phyloP scores from a whole-genome alignment of 1,140 invertebrate genomes.

The Meloidogyne chitwoodi region DNA sequence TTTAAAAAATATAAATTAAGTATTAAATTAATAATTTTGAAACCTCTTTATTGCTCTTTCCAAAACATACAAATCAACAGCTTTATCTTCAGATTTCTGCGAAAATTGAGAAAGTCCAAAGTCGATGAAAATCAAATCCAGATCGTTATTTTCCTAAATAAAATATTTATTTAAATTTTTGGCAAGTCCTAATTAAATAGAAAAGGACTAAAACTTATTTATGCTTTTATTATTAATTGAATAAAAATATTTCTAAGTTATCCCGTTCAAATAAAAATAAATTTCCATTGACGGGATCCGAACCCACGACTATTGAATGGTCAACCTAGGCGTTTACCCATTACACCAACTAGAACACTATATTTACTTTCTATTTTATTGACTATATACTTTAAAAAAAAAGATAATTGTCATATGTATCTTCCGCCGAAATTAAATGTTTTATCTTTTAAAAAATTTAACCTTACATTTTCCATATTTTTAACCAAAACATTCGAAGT shows the following conservation, averaged over 20 bases:
- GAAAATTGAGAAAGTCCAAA: constrained; percentile 62
- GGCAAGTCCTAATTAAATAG: background rate
- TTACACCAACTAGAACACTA: background rate
- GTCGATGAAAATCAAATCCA: constrained; percentile 39
- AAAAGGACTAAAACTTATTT: background rate
- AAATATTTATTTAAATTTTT: background rate
- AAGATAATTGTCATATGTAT: background rate
- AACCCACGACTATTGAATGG: background rate
- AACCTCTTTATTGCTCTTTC: constrained; percentile 84
- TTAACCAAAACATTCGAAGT: background rate
- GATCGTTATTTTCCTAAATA: background rate
- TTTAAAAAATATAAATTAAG: background rate
- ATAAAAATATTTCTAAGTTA: too few species aligned
- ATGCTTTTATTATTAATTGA: too few species aligned
- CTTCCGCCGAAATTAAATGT: too few species aligned
- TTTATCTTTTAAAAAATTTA: too few species aligned
- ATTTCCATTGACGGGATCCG: background rate
- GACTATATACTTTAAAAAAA: background rate
- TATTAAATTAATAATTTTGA: background rate
- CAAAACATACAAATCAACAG: constrained; percentile 92
- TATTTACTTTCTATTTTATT: background rate
- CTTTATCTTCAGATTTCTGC: constrained; percentile 86
- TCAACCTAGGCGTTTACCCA: background rate
- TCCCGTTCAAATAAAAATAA: background rate
- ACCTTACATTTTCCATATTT: background rate